Conservation (phyloP, 2,113 vertebrate species). For the Geococcyx californianus region DNA sequence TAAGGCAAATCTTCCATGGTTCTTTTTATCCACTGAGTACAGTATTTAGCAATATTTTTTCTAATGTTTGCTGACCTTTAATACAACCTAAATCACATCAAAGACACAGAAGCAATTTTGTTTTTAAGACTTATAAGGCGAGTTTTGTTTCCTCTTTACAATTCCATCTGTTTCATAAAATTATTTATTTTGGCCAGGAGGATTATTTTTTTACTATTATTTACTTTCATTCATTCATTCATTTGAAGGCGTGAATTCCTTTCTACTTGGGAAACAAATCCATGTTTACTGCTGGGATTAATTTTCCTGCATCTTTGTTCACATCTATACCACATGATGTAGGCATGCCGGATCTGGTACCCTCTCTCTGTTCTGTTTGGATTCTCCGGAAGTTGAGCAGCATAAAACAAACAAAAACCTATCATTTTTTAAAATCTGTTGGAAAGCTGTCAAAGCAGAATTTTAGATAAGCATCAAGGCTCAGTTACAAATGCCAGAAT, state of each 20-base stretch:
- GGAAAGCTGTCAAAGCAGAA: not conserved
- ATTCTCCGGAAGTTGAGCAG: not conserved
- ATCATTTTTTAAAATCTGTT: not conserved
- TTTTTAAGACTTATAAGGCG: slow-evolving; percentile 31
- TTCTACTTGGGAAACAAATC: slow-evolving; percentile 23
- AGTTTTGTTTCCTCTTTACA: not conserved
- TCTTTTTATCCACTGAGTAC: slow-evolving; percentile 52
- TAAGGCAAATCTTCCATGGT: slow-evolving; percentile 66
- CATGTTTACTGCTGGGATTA: not conserved
- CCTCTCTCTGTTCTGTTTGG: not conserved
- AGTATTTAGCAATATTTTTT: slow-evolving; percentile 57
- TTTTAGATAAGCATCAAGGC: not conserved
- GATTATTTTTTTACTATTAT: slow-evolving; percentile 8
- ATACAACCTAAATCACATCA: slow-evolving; percentile 39
- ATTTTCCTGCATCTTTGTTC: not conserved
- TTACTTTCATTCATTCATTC: slow-evolving; percentile 33
- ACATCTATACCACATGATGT: not conserved
- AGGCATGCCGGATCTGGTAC: not conserved
- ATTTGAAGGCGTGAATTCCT: not conserved
- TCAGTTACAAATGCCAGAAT: not conserved
- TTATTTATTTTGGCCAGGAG: slow-evolving; percentile 14
- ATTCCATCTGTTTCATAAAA: slow-evolving; percentile 4
- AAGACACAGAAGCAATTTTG: slow-evolving; percentile 40
- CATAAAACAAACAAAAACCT: not conserved
- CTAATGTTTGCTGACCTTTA: slow-evolving; percentile 52